Base-by-base conservation (phyloP, 2,113 vertebrate species). In the Tetrao urogallus region DNA sequence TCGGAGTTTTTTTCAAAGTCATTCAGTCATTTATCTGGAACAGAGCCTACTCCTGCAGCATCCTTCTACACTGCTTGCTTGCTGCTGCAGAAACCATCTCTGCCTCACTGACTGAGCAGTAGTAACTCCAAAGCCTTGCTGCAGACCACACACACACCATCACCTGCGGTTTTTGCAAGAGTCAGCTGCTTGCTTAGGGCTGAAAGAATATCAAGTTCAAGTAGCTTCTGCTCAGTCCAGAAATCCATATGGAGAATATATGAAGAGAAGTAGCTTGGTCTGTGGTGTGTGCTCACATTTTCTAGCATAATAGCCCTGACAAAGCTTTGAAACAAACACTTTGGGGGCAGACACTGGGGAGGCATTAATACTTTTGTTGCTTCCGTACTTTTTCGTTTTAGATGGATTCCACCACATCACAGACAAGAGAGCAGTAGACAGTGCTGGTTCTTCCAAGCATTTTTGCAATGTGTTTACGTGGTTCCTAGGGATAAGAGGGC, bases 101-200 rank as follows among this genome's bases (percentile, higher is more conserved):
- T 27, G 63, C 36, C 25, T 65, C 47, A 6, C 19, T 9, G 32
- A 42, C 50, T 34, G 14, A 11, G 13, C 30, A 65, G 65, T 25
- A 61, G 13, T 21, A 2, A 0, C 24, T 50, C 22, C 42, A 67
- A 60, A 82, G 34, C 25, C 88, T 58, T 36, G 30, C 4, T 0
- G 5, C 72, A 43, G 65, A 77, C 57, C 0, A 0, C 19, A 82
- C 72, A 25, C 27, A 40, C 0, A 0, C 58, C 58, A 45, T 15
- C 54, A 40, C 28, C 70, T 32, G 54, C 36, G 72, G 54, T 54
- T 85, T 25, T 40, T 66, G 83, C 52, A 60, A 65, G 61, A 84
- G 65, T 16, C 10, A 6, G 9, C 76, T 17, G 27, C 81, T 78
- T 1, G 1, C 67, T 8, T 82, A 50, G 30, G 75, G 43, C 43